phyloP scores from a whole-genome alignment of 92 coral and sea anemone genomes.

The Epizoanthus ramosus region DNA sequence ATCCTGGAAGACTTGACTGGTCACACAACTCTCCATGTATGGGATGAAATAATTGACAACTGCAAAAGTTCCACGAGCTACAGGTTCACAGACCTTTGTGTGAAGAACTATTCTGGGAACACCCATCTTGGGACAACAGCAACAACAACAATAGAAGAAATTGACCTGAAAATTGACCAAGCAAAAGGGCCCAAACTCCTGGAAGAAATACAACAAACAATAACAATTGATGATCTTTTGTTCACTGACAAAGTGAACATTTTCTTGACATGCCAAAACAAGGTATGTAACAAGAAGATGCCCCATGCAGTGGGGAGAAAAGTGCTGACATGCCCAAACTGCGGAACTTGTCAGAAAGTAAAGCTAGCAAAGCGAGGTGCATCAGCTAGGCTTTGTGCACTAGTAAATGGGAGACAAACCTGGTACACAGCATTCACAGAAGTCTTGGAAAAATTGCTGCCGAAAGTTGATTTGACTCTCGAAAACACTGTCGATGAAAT shows the following conservation, averaged over 20 bases:
- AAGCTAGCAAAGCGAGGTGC: not conserved
- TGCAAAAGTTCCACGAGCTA: slow-evolving; percentile 31
- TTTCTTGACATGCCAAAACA: slow-evolving; percentile 50
- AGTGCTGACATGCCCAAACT: not conserved
- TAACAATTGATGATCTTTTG: slow-evolving; percentile 40
- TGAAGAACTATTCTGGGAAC: slow-evolving; percentile 41
- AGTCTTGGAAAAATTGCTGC: not conserved
- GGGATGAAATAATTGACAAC: slow-evolving; percentile 39
- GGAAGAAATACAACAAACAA: slow-evolving; percentile 15
- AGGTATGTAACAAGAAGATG: slow-evolving; percentile 53
- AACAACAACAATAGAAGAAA: slow-evolving; percentile 15
- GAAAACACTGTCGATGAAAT: slow-evolving; percentile 17
- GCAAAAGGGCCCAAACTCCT: slow-evolving; percentile 40
- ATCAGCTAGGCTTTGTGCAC: slow-evolving; percentile 9
- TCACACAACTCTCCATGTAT: slow-evolving; percentile 50
- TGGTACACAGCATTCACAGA: slow-evolving; percentile 34
- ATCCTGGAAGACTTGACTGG: slow-evolving; percentile 53
- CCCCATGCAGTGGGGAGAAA: slow-evolving; percentile 16
- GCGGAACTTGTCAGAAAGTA: slow-evolving; percentile 21
- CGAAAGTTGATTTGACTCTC: not conserved
- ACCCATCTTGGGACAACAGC: slow-evolving; percentile 45
- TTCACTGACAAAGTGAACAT: slow-evolving; percentile 45
- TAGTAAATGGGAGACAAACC: not conserved
- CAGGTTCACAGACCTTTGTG: slow-evolving; percentile 31
- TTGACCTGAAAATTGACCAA: not conserved